Conservation (phyloP, 1,140 invertebrate genomes). For the Acromyrmex heyeri region DNA sequence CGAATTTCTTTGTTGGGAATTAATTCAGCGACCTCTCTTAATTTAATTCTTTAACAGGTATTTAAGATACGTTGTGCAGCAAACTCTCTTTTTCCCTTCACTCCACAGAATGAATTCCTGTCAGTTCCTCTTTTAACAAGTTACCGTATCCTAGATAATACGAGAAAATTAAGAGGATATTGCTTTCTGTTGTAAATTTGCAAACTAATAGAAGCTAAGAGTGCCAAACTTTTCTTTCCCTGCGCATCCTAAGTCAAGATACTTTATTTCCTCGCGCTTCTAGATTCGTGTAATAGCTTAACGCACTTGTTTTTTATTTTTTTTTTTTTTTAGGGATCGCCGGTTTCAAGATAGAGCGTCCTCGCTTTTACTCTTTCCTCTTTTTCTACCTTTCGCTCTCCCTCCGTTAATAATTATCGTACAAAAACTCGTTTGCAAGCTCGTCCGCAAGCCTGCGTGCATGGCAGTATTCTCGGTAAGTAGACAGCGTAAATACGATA, state of each 20-base stretch:
- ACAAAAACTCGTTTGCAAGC: constrained; percentile 71
- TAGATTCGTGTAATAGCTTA: constrained; percentile 28
- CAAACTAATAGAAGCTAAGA: not conserved
- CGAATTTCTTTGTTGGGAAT: constrained; percentile 2
- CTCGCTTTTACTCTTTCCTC: not conserved
- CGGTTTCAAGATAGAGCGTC: not conserved
- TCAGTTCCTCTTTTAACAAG: not conserved
- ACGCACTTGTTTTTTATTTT: constrained; percentile 24
- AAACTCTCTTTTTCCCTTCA: not conserved
- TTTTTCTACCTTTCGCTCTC: not conserved
- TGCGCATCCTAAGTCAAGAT: constrained; percentile 8
- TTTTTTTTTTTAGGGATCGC: constrained; percentile 20
- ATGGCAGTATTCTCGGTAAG: constrained; percentile 78
- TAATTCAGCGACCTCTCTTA: not conserved
- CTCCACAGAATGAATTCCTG: not conserved
- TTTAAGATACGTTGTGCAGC: constrained; percentile 16
- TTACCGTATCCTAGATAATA: not conserved
- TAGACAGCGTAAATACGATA: constrained; percentile 75
- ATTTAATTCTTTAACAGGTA: constrained; percentile 26
- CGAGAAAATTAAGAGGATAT: not conserved
- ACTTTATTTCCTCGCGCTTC: constrained; percentile 35
- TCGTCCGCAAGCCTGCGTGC: constrained; percentile 60
- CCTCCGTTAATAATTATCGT: constrained; percentile 69
- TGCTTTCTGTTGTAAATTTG: not conserved
- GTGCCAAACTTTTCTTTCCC: not conserved